Evolutionary conservation across 2,797 vertebrate species (phyloP).

Genomic region (Graptemys geographica): DNA sequence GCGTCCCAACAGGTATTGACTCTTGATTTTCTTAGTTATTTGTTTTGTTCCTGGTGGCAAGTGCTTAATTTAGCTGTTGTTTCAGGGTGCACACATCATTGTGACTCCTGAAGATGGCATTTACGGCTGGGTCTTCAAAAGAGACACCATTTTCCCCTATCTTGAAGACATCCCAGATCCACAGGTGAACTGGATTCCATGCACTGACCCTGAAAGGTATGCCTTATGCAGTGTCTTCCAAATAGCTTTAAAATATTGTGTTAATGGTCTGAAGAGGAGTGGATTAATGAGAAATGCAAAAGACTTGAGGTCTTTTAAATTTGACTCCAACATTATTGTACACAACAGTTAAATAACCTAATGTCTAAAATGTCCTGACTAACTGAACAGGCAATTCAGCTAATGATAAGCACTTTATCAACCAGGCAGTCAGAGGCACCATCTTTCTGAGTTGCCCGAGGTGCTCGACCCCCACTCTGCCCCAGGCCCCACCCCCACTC

Average conservation of each 20-base stretch:
- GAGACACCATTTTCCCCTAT: constrained; percentile 77
- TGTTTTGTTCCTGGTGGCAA: neutral
- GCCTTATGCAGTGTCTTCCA: neutral
- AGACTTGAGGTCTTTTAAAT: neutral
- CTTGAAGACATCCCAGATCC: constrained; percentile 80
- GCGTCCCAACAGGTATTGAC: constrained; percentile 72
- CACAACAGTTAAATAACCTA: neutral
- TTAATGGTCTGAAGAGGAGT: neutral
- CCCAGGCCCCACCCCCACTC: too few species aligned
- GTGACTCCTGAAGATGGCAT: constrained; percentile 81
- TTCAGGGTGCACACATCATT: constrained; percentile 77
- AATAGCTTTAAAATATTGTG: neutral
- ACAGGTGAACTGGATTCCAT: constrained; percentile 76
- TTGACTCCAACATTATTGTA: neutral
- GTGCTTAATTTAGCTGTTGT: constrained; percentile 22
- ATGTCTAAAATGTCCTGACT: neutral
- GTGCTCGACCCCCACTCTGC: too few species aligned
- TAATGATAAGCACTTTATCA: neutral
- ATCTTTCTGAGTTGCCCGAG: too few species aligned
- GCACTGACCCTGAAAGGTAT: constrained; percentile 76
- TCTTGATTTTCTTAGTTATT: neutral
- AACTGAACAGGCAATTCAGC: neutral
- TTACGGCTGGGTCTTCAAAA: constrained; percentile 78
- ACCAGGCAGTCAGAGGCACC: neutral
- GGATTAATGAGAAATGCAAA: neutral